Percentiles rank a stretch among this genome's conserved stretches.
phyloP scores from a whole-genome alignment of 2,797 vertebrate species.

The Anolis apletophallus region DNA sequence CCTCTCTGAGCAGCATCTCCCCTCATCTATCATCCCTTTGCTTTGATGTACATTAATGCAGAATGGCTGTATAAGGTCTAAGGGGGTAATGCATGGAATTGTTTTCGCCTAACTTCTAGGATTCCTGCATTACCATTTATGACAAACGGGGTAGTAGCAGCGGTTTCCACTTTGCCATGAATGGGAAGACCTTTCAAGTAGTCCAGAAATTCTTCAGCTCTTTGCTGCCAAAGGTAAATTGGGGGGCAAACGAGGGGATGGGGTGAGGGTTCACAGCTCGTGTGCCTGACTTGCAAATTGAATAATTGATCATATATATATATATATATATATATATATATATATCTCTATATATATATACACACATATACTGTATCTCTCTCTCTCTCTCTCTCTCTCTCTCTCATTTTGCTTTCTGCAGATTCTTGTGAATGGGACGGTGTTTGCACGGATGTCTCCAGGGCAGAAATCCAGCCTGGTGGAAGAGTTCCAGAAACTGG shows the following conservation, averaged over 20 bases:
- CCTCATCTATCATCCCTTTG: not conserved
- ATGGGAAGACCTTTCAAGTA: conserved; percentile 74
- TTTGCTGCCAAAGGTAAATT: conserved; percentile 77
- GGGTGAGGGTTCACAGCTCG: no score
- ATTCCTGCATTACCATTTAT: conserved; percentile 32
- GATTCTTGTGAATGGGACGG: conserved; percentile 71
- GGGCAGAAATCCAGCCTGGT: conserved; percentile 75
- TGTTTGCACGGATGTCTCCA: conserved; percentile 78
- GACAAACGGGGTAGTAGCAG: not conserved
- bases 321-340: no score
- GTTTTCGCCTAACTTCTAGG: conserved; percentile 59
- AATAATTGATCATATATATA: no score
- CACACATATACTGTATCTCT: no score
- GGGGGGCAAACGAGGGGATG: not conserved
- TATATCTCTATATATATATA: no score
- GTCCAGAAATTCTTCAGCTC: conserved; percentile 71
- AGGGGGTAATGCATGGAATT: not conserved
- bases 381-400: no score
- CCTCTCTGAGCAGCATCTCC: not conserved
- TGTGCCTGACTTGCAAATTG: not conserved
- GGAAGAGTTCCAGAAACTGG: conserved; percentile 79
- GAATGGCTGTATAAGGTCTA: no score
- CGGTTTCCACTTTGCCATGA: conserved; percentile 74
- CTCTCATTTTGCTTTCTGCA: conserved; percentile 59
- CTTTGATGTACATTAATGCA: no score